phyloP scores from a whole-genome alignment of 2,797 vertebrate species.

The Psittacula derbiana region DNA sequence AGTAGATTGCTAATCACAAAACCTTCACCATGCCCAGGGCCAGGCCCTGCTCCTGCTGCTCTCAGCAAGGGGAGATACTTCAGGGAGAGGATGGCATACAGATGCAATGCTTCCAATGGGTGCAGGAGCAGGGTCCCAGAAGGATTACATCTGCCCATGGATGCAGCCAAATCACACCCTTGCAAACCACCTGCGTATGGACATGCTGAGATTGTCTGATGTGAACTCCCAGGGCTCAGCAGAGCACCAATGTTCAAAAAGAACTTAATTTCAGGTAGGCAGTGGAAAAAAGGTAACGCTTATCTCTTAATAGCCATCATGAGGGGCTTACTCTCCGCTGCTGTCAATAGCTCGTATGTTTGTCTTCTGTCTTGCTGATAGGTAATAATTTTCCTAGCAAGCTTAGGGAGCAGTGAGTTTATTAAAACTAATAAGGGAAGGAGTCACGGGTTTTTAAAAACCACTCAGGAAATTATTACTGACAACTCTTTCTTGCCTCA shows the following conservation, averaged over 20 bases:
- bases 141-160: not conserved
- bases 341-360: constrained; percentile 73
- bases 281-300: not conserved
- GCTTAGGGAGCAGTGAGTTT: constrained; percentile 72
- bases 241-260: not conserved
- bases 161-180: not conserved
- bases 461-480: constrained; percentile 66
- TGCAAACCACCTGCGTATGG: not conserved
- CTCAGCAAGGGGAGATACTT: not conserved
- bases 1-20: accelerated
- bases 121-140: accelerated
- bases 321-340: constrained; percentile 36
- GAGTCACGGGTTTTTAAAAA: constrained; percentile 70
- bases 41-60: accelerated
- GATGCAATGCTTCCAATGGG: not conserved
- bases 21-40: not conserved
- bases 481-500: constrained; percentile 57
- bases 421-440: constrained; percentile 73
- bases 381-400: constrained; percentile 77
- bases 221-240: not conserved
- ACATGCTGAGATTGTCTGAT: accelerated
- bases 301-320: not conserved
- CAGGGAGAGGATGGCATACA: not conserved
- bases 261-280: constrained; percentile 15
- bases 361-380: constrained; percentile 77